Base-by-base conservation (phyloP, 2,797 vertebrate genomes). In the Arctocebus calabarensis region DNA sequence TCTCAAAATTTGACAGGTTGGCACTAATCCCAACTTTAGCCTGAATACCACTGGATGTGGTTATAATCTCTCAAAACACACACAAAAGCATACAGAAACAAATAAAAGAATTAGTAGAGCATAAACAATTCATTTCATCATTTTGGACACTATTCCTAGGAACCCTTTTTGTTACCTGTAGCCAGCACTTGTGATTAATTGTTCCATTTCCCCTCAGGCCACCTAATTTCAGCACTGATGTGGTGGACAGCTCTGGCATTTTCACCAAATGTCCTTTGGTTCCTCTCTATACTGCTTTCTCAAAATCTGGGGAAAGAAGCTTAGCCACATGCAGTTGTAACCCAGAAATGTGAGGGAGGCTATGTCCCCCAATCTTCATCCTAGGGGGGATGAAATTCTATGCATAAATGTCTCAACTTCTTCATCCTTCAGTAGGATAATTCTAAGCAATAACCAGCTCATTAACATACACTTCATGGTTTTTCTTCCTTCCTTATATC, bases 41-140 rank as follows among this genome's bases (percentile, higher is more conserved):
- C 25, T 34, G 45, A 83, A 79, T 48, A 81, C 43, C 34, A 84
- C 23, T 45, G 90, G 5, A 82, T 17, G 16, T 61, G 55, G 75
- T 83, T 91, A 10, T 57, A 89, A 68, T 84, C 40, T 84, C 81
- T 88, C 91, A 91, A 94, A 96, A 82, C 57, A 66, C 48, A 59
- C 13, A 48, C 66, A 85, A 93, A 92, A 77, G 3, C 40, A 86
- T 20, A 91, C 32, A 22, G 32, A 83, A 59, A 66, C 45, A 86
- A 17, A 61, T 45, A 43, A 94, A 92, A 88, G 29, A 85, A 75
- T 55, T 52, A 59, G 4, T 64, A 82, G 16, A 66, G 11, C 19
- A 88, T 62, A 78, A 37, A 16, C 12, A 43, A 78, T 77, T 57
- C 32, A 57, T 57, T 73, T 94, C 3, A 70, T 84, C 52, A 57